Conservation (phyloP, 1,140 invertebrate genomes). For the Chrysomallon squamiferum region DNA sequence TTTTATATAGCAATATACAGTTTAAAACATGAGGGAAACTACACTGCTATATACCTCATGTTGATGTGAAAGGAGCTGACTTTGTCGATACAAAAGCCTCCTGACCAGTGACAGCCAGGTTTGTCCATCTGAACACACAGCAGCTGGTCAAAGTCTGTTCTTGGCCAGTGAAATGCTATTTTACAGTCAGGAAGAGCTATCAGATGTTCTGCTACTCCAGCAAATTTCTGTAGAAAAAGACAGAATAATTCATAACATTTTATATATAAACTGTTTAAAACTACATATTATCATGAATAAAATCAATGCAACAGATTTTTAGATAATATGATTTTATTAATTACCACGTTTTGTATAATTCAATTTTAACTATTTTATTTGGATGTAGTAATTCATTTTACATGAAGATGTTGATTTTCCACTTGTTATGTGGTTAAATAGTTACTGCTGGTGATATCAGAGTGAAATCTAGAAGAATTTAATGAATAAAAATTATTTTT, state of each 20-base stretch:
- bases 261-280: not conserved
- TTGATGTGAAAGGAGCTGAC: slow-evolving; percentile 91
- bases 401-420: too few relatives aligned
- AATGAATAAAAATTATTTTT: too few relatives aligned
- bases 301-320: not conserved
- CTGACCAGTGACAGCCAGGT: slow-evolving; percentile 84
- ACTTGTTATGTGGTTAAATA: too few relatives aligned
- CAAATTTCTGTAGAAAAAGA: too few relatives aligned
- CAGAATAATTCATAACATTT: too few relatives aligned
- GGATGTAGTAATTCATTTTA: too few relatives aligned
- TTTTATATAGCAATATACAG: too few relatives aligned
- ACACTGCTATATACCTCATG: slow-evolving; percentile 75
- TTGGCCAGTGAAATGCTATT: slow-evolving; percentile 94
- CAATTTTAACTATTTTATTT: too few relatives aligned
- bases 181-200: slow-evolving; percentile 84
- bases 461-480: too few relatives aligned
- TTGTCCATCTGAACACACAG: slow-evolving; percentile 80
- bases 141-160: slow-evolving; percentile 85
- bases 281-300: slow-evolving; percentile 2
- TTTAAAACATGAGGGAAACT: too few relatives aligned
- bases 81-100: slow-evolving; percentile 87
- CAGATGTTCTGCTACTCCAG: slow-evolving; percentile 59
- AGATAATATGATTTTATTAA: not conserved
- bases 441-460: too few relatives aligned
- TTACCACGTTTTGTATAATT: too few relatives aligned